Conservation (phyloP, 1,140 invertebrate genomes). For the Stegodyphus dumicola region DNA sequence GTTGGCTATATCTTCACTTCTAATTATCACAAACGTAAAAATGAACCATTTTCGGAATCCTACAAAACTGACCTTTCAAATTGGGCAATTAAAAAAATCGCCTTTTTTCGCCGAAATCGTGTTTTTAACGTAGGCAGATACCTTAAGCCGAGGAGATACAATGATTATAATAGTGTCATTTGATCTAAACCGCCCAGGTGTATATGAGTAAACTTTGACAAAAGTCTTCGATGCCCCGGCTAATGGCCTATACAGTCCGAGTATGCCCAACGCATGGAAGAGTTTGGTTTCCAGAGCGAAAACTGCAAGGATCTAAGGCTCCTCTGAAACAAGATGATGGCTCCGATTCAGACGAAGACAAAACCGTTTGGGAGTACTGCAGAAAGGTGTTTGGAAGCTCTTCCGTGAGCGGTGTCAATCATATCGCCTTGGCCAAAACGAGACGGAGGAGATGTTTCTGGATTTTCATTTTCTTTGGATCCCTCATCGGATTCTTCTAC, state of each 20-base stretch:
- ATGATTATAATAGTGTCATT: too few species aligned
- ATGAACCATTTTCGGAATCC: too few species aligned
- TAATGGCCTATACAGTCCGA: conserved; percentile 45
- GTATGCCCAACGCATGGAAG: conserved; percentile 45
- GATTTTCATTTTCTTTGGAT: conserved; percentile 37
- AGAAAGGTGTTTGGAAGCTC: conserved; percentile 44
- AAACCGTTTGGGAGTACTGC: conserved; percentile 46
- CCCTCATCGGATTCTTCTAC: conserved; percentile 50
- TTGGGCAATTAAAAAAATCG: too few species aligned
- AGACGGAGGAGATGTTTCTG: conserved; percentile 29
- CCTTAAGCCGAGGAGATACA: too few species aligned
- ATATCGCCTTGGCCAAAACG: conserved; percentile 44
- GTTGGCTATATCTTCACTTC: too few species aligned
- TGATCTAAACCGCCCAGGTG: too few species aligned
- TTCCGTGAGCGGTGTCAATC: conserved; percentile 42
- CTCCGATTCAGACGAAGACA: conserved; percentile 45
- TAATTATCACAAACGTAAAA: too few species aligned
- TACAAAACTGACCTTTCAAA: too few species aligned
- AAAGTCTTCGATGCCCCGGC: too few species aligned
- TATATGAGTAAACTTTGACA: too few species aligned
- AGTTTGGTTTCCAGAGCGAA: conserved; percentile 35
- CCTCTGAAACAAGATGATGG: neutral
- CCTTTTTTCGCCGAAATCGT: too few species aligned
- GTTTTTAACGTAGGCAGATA: too few species aligned
- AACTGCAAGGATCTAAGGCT: neutral